Base-by-base conservation (phyloP, 2,113 vertebrate species). In the Bos javanicus region DNA sequence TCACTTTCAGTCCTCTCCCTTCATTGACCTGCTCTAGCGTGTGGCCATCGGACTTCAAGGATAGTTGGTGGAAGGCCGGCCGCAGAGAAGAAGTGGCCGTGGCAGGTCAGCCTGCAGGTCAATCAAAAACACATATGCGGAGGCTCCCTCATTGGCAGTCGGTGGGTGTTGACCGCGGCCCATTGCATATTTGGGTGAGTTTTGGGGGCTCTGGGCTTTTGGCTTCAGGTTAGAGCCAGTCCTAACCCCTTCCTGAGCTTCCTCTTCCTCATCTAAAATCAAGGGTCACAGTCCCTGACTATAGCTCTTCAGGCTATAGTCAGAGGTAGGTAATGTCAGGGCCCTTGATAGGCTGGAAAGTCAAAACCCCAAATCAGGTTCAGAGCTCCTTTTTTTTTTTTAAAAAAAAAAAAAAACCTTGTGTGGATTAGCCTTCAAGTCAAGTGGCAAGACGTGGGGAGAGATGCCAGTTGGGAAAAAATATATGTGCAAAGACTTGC, bases 61-160 rank as follows among this genome's bases (percentile, higher is more conserved):
- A 67, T 98, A 12, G 54, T 96, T 16, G 98, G 95, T 0, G 98
- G 98, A 5, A 2, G 2, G 2, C 52, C 59, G 0, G 71, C 97
- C 0, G 0, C 36, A 0, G 26, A 84, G 16, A 98, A 87, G 2
- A 14, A 28, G 5, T 99, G 99, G 99, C 99, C 99, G 0, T 99
- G 99, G 99, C 99, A 99, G 97, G 99, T 98, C 48, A 99, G 99
- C 95, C 86, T 99, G 48, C 99, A 98, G 90, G 50, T 78, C 2
- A 21, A 95, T 0, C 74, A 98, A 0, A 1, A 1, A 0, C 99
- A 99, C 4, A 26, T 98, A 19, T 99, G 99, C 23, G 98, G 98
- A 4, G 99, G 98, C 81, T 98, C 99, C 30, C 98, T 99, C 96
- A 98, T 99, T 43, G 25, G 97, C 3, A 25, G 62, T 16, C 96